A percentile compares a stretch with the other conserved stretches of the same genome.
These are phyloP conservation scores for Eupsilia transversa DNA, from an alignment of 2,888 invertebrate genomes.

Conservation along the genomic window DNA sequence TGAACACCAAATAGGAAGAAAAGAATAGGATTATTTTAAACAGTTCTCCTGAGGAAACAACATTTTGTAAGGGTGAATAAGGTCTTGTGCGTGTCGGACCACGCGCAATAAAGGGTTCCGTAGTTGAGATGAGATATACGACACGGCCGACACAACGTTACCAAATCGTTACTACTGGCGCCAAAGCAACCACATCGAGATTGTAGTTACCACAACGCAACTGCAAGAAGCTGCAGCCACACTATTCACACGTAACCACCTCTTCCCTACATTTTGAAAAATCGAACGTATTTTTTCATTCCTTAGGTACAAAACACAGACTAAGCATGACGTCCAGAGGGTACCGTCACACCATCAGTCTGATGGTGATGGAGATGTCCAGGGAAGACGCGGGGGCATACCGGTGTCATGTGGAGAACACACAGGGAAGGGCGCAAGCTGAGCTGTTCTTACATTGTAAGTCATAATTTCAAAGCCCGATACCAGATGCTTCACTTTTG, in stretches of 20 bases:
- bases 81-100: too few species aligned
- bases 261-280: not conserved
- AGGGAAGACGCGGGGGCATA: constrained; percentile 92
- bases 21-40: too few species aligned
- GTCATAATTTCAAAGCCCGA: constrained; percentile 71
- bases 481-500: not conserved
- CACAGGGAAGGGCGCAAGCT: constrained; percentile 92
- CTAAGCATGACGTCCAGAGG: constrained; percentile 78
- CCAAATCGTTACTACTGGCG: not conserved
- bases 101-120: too few species aligned
- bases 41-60: too few species aligned
- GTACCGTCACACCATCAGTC: constrained; percentile 92
- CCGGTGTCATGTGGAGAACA: constrained; percentile 92
- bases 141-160: too few species aligned
- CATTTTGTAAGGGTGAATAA: too few species aligned
- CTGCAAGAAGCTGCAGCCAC: not conserved
- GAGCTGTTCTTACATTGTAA: constrained; percentile 92
- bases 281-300: not conserved
- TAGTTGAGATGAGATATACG: too few species aligned
- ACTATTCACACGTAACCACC: not conserved
- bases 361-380: constrained; percentile 90
- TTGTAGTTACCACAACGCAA: not conserved
- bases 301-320: constrained; percentile 80
- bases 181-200: not conserved
- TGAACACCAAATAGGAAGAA: too few species aligned